Base-by-base conservation (phyloP, 2,888 invertebrate species). In the Dascillus cervinus region DNA sequence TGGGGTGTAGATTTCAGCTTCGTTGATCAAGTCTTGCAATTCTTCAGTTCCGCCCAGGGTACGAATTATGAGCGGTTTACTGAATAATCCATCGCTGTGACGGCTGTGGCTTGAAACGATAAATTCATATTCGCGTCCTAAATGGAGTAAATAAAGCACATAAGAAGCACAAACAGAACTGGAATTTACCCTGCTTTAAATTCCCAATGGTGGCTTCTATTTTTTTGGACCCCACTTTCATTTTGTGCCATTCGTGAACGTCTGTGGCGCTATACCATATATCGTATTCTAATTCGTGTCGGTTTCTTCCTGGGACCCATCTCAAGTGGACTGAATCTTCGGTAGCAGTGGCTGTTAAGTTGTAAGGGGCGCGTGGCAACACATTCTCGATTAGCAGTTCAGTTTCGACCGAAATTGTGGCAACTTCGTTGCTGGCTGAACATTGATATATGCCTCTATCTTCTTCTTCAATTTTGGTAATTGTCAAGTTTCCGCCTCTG, bases 321-420 rank as follows among this genome's bases (percentile, higher is more conserved):
- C 77, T 73, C 13, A 94, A 65, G 29, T 82, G 83, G 23, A 91
- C 79, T 29, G 82, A 77, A 47, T 73, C 73, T 39, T 72, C 70
- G 0, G 79, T 75, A 29, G 85, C 77, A 39, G 78, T 77, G 11
- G 87, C 89, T 11, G 81, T 76, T 22, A 95, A 72, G 66, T 88
- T 85, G 65, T 86, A 82, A 1, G 94, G 92, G 9, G 92, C 89
- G 52, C 89, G 80, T n/a, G 91, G 90, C 13, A 89, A 82, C 28
- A 84, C 79, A 59, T 86, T 90, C 67, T 87, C 80, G 25, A 89
- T 81, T 62, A 85, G 75, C 36, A 89, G 68, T 67, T 88, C 87
- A 0, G 84, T 77, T 65, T 85, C 85, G 1, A 78, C 77, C 12
- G 75, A 74, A 26, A 90, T 80, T n/a, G 83, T 81, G 23, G 87